phyloP scores from a whole-genome alignment of 1,140 invertebrate species.

The Mya arenaria region DNA sequence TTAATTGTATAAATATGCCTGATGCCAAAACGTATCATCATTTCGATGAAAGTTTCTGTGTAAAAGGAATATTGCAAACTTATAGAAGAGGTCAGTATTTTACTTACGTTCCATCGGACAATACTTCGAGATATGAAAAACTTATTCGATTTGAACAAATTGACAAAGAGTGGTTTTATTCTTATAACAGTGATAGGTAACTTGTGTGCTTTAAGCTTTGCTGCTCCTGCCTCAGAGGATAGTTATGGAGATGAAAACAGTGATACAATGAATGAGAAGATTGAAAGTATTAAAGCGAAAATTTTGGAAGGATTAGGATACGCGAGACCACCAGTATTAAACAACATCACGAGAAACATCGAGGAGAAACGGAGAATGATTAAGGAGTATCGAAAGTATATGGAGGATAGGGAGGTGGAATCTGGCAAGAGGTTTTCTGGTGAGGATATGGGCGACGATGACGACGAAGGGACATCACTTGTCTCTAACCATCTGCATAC shows the following conservation, averaged over 20 bases:
- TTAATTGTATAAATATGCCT: conserved; percentile 51
- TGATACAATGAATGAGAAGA: conserved; percentile 39
- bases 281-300: conserved; percentile 43
- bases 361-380: conserved; percentile 48
- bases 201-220: background rate
- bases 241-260: background rate
- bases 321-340: conserved; percentile 7
- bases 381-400: conserved; percentile 41
- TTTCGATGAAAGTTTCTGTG: no score
- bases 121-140: conserved; percentile 49
- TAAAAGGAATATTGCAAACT: no score
- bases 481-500: conserved; percentile 31
- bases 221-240: conserved; percentile 14
- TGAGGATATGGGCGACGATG: conserved; percentile 6
- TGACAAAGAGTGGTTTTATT: conserved; percentile 6
- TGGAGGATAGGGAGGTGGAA: conserved; percentile 32
- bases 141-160: conserved; percentile 21
- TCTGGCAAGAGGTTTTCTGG: background rate
- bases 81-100: no score
- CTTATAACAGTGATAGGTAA: conserved; percentile 22
- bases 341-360: conserved; percentile 33
- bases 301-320: conserved; percentile 39
- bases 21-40: conserved; percentile 28
- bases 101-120: conserved; percentile 18
- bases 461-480: conserved; percentile 6